These are phyloP conservation scores for Apamea crenata DNA, from an alignment of 2,888 invertebrate genomes.

Conservation along the genomic window DNA sequence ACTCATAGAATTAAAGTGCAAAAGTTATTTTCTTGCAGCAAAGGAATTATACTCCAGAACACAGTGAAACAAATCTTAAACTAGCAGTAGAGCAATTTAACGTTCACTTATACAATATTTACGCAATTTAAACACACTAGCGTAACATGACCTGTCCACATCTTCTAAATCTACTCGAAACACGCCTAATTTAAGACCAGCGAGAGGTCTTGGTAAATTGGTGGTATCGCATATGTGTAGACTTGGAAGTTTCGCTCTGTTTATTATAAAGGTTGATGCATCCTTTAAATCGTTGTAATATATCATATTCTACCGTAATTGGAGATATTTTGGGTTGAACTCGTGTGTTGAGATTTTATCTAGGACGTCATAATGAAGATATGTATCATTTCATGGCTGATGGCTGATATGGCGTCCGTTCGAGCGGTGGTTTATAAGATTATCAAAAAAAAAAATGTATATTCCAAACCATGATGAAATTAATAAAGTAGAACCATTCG, in stretches of 20 bases:
- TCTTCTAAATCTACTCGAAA: slow-evolving; percentile 6
- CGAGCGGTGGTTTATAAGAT: not conserved
- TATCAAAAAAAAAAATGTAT: not conserved
- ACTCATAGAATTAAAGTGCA: no score
- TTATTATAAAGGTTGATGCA: slow-evolving; percentile 77
- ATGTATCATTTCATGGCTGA: slow-evolving; percentile 41
- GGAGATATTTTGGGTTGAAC: slow-evolving; percentile 51
- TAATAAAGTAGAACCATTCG: not conserved
- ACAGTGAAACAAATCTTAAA: slow-evolving; percentile 44
- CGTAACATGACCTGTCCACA: slow-evolving; percentile 61
- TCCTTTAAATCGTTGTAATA: slow-evolving; percentile 74
- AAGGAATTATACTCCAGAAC: slow-evolving; percentile 12
- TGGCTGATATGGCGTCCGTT: slow-evolving; percentile 29
- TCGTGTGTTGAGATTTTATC: slow-evolving; percentile 53
- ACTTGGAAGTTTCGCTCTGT: slow-evolving; percentile 76
- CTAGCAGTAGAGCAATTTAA: slow-evolving; percentile 65
- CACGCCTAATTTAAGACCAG: slow-evolving; percentile 9
- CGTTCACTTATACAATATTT: slow-evolving; percentile 78
- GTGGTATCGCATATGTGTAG: slow-evolving; percentile 42
- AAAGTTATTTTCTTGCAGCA: not conserved
- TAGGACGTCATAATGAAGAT: slow-evolving; percentile 47
- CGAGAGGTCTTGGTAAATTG: slow-evolving; percentile 64
- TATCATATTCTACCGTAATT: slow-evolving; percentile 64
- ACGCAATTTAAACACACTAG: slow-evolving; percentile 72
- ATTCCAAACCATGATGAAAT: not conserved